Evolutionary conservation across 2,113 vertebrate genomes (phyloP).

Genomic region (Campylorhamphus procurvoides): DNA sequence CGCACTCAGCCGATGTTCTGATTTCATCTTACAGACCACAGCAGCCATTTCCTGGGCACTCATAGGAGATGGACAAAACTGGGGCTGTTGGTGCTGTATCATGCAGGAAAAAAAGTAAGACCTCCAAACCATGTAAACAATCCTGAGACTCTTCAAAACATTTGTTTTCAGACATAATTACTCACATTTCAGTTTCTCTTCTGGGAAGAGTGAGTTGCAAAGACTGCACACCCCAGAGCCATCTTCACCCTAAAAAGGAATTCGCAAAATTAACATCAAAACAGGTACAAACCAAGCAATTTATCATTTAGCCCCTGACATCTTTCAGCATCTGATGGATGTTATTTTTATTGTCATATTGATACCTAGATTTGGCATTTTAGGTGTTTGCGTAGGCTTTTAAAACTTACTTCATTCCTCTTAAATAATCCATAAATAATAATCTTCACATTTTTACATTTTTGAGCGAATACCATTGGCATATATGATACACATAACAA

Average conservation of each 20-base stretch:
- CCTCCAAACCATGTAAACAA: not conserved
- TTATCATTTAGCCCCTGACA: not conserved
- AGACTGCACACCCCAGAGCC: not conserved
- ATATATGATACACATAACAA: not conserved
- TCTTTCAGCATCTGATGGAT: not conserved
- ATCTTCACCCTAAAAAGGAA: not conserved
- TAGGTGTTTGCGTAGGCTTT: not conserved
- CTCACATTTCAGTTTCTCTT: not conserved
- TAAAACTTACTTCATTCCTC: not conserved
- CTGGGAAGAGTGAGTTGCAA: not conserved
- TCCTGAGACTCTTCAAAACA: not conserved
- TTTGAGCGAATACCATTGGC: not conserved
- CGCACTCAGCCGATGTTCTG: not conserved
- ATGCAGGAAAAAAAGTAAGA: not conserved
- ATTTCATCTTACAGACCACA: not conserved
- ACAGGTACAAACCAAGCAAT: not conserved
- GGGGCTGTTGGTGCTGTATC: rapidly evolving
- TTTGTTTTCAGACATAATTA: not conserved
- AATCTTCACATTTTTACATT: not conserved
- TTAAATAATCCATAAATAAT: not conserved
- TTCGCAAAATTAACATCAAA: not conserved
- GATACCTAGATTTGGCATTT: not conserved
- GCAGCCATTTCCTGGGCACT: rapidly evolving
- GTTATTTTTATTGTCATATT: not conserved
- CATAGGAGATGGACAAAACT: rapidly evolving